Evolutionary conservation across 2,797 vertebrate species (phyloP), one percentile per base, ranked within the genome.

Genomic region (Protosalanx chinensis): DNA sequence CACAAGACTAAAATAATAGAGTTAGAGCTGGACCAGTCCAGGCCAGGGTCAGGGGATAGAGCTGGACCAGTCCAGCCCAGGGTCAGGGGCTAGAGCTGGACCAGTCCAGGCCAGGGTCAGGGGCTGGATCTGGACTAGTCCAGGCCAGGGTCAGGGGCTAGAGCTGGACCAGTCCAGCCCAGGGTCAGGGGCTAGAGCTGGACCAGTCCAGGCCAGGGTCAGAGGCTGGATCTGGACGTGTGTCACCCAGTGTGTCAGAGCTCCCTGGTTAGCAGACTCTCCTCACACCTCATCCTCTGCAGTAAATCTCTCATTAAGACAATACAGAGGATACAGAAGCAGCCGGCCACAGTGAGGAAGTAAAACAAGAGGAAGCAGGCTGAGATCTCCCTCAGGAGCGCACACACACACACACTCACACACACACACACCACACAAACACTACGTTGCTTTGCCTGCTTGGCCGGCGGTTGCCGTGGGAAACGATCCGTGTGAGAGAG

Each of bases 231-330:
- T 1, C 6, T 35, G 33, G 15, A 6, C 15, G 51, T 56, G 18
- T 16, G 51, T 56, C 51, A 16, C 51, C 51, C 51, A 5, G 51
- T n/a, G 51, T 18, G 64, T 51, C 64, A 66, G 46, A 41, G 46
- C 51, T 23, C 1, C 80, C 72, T 90, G 89, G 92, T 88, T 90
- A 86, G 84, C 90, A 91, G 90, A 87, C 86, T 87, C 73, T 82
- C 73, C 27, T 80, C 86, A 91, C 92, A 93, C 89, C 90, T 93
- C 89, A 90, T 91, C 90, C 91, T 89, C 84, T 79, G 88, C 80
- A 86, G 89, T 93, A 93, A 94, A 93, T 94, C 92, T 92, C 85
- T 93, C 86, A 91, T 83, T 88, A 73, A 92, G 87, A 94, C 93
- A 93, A 94, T 93, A 86, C 85, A 79, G 85, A 93, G 93, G 92